These are phyloP conservation scores for Balanococcus diminutus DNA, from an alignment of 2,888 invertebrate genomes.

Conservation along the genomic window DNA sequence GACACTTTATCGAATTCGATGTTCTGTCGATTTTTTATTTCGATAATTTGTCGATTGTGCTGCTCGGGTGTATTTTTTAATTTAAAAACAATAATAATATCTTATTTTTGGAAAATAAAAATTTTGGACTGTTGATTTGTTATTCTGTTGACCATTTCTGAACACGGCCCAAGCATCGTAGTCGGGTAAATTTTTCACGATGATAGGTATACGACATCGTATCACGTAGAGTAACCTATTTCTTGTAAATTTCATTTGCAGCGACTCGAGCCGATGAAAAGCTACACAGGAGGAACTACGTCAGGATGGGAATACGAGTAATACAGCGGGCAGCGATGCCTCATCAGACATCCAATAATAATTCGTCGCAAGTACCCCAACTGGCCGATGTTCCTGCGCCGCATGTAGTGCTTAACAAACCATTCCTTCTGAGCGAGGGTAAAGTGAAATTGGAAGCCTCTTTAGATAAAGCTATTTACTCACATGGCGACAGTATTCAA, in stretches of 20 bases:
- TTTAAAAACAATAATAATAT: too few relatives aligned
- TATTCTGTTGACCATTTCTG: too few relatives aligned
- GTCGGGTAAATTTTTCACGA: too few relatives aligned
- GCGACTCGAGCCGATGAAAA: conserved; percentile 86
- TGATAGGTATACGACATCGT: too few relatives aligned
- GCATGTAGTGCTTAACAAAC: conserved; percentile 76
- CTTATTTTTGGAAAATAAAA: too few relatives aligned
- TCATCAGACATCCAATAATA: conserved; percentile 58
- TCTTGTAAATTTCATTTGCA: conserved; percentile 62
- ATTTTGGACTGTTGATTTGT: too few relatives aligned
- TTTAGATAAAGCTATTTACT: conserved; percentile 81
- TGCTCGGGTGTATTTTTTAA: too few relatives aligned
- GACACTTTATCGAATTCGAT: too few relatives aligned
- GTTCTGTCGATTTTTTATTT: too few relatives aligned
- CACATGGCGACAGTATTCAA: conserved; percentile 79
- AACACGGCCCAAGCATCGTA: too few relatives aligned
- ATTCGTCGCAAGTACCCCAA: conserved; percentile 29
- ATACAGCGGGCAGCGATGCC: conserved; percentile 68
- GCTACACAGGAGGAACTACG: conserved; percentile 77
- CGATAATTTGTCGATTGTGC: too few relatives aligned
- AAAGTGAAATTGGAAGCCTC: conserved; percentile 76
- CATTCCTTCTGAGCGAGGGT: conserved; percentile 85
- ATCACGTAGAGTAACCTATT: not conserved
- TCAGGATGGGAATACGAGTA: conserved; percentile 85
- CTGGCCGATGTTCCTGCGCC: conserved; percentile 65